Base-by-base conservation (phyloP, 2,888 invertebrate species). In the Eumerus sabulonum region DNA sequence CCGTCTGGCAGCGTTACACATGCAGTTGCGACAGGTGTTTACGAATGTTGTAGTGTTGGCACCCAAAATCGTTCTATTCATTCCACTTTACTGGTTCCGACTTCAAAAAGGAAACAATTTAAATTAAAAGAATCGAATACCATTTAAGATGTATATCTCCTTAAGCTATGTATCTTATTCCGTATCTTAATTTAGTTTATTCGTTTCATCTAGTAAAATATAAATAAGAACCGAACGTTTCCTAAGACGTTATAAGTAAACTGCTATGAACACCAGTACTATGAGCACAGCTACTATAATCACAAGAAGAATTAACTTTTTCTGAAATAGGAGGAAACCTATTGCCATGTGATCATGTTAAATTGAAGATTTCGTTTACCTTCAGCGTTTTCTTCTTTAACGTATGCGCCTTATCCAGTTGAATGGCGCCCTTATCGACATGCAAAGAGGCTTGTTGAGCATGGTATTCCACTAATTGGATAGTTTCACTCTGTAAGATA, bases 381-480 rank as follows among this genome's bases (percentile, higher is more conserved):
- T 85, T 85, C 13, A 83, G 47, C 11, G 82, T 81, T 82, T 84
- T 85, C 27, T 83, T 84, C 71, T 84, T 83, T 4, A 83, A 53
- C 42, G 82, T 76, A 17, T 83, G 54, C 0, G 85, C 85, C 63
- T 85, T 81, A 38, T 84, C 85, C 1, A 85, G 82, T 53, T 89
- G 85, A 47, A 83, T 86, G n/a, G 86, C 85, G 12, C 88, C 89
- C 60, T 87, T 87, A 70, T 88, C 89, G 5, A 88, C 86, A 53
- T 84, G 85, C 0, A 86, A 81, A 0, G 86, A 84, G 2, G 89
- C 89, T 66, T 87, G 87, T 51, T 88, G 86, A 11, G 89, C 89
- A 83, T 89, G 88, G 72, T 87, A 89, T 82, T 89, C 89, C 0
- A 89, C 88, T 12, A 88, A 83, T 76, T 88, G 88, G 70, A 89